phyloP scores from a whole-genome alignment of 2,113 vertebrate genomes.

The Astur gentilis region DNA sequence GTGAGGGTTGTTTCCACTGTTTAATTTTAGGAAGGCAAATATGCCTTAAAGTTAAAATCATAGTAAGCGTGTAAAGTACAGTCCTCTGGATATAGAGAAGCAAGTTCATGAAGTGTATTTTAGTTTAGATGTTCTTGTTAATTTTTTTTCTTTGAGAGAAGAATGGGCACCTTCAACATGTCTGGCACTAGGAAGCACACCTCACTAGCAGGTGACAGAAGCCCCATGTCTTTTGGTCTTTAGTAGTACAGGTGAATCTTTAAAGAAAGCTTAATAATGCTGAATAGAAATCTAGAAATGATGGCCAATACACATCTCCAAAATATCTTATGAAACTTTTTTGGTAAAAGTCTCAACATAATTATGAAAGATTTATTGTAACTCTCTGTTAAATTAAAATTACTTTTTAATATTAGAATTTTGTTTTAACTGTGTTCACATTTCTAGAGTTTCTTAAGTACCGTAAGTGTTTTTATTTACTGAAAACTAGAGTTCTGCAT shows the following conservation, averaged over 20 bases:
- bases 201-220: neutral
- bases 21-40: neutral
- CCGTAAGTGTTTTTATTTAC: neutral
- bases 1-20: neutral
- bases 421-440: neutral
- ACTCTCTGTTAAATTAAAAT: neutral
- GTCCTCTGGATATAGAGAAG: neutral
- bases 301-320: neutral
- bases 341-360: neutral
- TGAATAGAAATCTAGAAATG: neutral
- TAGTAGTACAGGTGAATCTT: neutral
- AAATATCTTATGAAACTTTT: neutral
- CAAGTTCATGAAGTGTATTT: neutral
- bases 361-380: neutral
- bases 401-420: neutral
- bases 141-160: neutral
- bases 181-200: neutral
- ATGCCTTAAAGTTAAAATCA: neutral
- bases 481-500: neutral
- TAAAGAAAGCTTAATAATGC: neutral
- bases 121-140: neutral
- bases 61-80: neutral
- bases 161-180: neutral
- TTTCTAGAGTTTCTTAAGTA: neutral
- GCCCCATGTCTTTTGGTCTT: rapidly evolving